These are phyloP conservation scores for Oryzias curvinotus DNA, from an alignment of 2,113 vertebrate species.

Conservation along the genomic window DNA sequence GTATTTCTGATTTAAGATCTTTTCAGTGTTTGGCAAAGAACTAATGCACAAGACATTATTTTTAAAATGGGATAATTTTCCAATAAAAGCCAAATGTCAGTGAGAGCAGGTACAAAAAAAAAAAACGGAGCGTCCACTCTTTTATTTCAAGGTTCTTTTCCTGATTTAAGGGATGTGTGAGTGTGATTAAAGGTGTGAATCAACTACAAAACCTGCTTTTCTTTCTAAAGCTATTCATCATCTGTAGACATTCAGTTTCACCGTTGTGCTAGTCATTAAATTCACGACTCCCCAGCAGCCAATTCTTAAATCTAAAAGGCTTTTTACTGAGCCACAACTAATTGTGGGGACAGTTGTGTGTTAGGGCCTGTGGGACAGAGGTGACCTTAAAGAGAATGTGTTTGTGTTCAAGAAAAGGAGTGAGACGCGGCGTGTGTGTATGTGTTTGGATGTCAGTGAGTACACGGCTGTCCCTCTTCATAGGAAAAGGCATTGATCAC, in stretches of 20 bases:
- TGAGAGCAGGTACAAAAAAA: slow-evolving; percentile 12
- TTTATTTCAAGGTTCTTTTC: slow-evolving; percentile 58
- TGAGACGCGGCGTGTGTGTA: slow-evolving; percentile 9
- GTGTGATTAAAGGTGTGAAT: slow-evolving; percentile 61
- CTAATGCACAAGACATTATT: slow-evolving; percentile 22
- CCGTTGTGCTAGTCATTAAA: slow-evolving; percentile 66
- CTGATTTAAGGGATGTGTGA: slow-evolving; percentile 53
- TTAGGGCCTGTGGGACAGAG: slow-evolving; percentile 60
- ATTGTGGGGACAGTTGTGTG: slow-evolving; percentile 69
- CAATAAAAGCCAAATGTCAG: slow-evolving; percentile 36
- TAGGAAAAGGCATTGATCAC: slow-evolving; percentile 72
- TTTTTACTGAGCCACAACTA: slow-evolving; percentile 69
- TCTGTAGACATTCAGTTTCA: slow-evolving; percentile 61
- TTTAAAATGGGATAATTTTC: slow-evolving; percentile 20
- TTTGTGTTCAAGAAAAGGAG: slow-evolving; percentile 25
- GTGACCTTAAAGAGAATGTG: slow-evolving; percentile 68
- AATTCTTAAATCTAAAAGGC: slow-evolving; percentile 58
- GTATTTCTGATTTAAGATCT: slow-evolving; percentile 18
- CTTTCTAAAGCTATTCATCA: slow-evolving; percentile 63
- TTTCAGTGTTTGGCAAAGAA: slow-evolving; percentile 18
- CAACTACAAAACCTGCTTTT: slow-evolving; percentile 57
- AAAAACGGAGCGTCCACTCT: slow-evolving; percentile 26
- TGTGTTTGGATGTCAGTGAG: slow-evolving; percentile 31
- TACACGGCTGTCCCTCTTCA: slow-evolving; percentile 52
- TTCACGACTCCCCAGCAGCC: slow-evolving; percentile 50